phyloP scores from a whole-genome alignment of 2,113 vertebrate genomes.

The Pseudorhombus dupliciocellatus region DNA sequence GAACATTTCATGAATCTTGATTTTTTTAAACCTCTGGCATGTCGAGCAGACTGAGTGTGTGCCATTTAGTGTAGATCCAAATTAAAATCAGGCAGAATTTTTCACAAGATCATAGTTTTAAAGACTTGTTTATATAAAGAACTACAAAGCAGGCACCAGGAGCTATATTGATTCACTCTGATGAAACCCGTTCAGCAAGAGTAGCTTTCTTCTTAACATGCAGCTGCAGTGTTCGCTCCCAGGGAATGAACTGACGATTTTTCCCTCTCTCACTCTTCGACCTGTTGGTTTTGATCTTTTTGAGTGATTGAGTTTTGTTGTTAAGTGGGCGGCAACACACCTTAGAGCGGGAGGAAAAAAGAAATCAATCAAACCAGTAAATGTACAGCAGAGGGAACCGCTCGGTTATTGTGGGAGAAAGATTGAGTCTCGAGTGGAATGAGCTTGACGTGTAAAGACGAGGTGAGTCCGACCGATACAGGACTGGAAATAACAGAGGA shows the following conservation, averaged over 20 bases:
- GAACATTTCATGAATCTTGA: too few relatives aligned
- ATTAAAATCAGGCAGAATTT: too few relatives aligned
- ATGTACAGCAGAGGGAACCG: slow-evolving; percentile 32
- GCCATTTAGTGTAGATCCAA: too few relatives aligned
- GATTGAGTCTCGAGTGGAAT: slow-evolving; percentile 42
- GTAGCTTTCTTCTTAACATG: slow-evolving; percentile 23
- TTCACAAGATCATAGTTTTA: background rate
- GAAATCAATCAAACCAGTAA: slow-evolving; percentile 37
- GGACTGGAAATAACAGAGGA: slow-evolving; percentile 23
- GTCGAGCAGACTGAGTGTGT: too few relatives aligned
- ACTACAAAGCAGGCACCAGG: slow-evolving; percentile 1
- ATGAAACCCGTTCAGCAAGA: background rate
- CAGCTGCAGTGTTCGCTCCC: slow-evolving; percentile 37
- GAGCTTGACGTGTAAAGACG: slow-evolving; percentile 34
- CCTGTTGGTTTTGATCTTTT: slow-evolving; percentile 61
- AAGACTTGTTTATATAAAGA: background rate
- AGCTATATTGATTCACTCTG: slow-evolving; percentile 7
- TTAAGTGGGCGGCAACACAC: slow-evolving; percentile 30
- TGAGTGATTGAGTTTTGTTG: slow-evolving; percentile 65
- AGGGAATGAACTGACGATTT: slow-evolving; percentile 42
- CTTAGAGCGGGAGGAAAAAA: slow-evolving; percentile 13
- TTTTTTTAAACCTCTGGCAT: too few relatives aligned
- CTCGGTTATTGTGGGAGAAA: slow-evolving; percentile 16
- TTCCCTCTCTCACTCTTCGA: slow-evolving; percentile 20
- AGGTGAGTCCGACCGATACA: slow-evolving; percentile 9